phyloP scores from a whole-genome alignment of 1,140 invertebrate genomes.

The Drosophila repletoides region DNA sequence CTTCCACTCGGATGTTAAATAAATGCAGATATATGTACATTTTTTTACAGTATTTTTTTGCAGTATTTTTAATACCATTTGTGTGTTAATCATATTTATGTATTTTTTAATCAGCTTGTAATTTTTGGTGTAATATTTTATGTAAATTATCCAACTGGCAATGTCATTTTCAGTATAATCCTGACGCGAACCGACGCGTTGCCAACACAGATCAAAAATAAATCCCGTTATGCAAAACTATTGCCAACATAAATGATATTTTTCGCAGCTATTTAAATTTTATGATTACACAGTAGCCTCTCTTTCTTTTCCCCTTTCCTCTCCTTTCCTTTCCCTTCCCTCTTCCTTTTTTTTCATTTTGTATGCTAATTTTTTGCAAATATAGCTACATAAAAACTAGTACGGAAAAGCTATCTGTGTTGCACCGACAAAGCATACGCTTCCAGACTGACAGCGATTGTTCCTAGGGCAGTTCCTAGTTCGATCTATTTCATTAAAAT shows the following conservation, averaged over 20 bases:
- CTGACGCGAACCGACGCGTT: neutral
- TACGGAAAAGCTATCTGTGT: too few relatives aligned
- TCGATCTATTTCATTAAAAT: too few relatives aligned
- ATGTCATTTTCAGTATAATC: conserved; percentile 33
- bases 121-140: conserved; percentile 57
- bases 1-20: neutral
- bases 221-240: conserved; percentile 35
- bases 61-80: conserved; percentile 40
- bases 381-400: too few relatives aligned
- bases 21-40: neutral
- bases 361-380: conserved; percentile 26
- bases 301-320: neutral
- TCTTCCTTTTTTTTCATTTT: conserved; percentile 1
- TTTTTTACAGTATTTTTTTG: conserved; percentile 7
- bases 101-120: conserved; percentile 58
- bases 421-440: too few relatives aligned
- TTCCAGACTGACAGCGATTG: too few relatives aligned
- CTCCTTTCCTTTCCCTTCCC: neutral
- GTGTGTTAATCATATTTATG: conserved; percentile 47
- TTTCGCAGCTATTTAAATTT: conserved; percentile 22
- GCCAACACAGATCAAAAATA: conserved; percentile 32
- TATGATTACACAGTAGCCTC: conserved; percentile 9
- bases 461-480: too few relatives aligned
- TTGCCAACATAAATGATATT: conserved; percentile 31
- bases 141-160: conserved; percentile 49